These are phyloP conservation scores for Xylocopa sonorina DNA, from an alignment of 1,140 invertebrate species.

Conservation along the genomic window DNA sequence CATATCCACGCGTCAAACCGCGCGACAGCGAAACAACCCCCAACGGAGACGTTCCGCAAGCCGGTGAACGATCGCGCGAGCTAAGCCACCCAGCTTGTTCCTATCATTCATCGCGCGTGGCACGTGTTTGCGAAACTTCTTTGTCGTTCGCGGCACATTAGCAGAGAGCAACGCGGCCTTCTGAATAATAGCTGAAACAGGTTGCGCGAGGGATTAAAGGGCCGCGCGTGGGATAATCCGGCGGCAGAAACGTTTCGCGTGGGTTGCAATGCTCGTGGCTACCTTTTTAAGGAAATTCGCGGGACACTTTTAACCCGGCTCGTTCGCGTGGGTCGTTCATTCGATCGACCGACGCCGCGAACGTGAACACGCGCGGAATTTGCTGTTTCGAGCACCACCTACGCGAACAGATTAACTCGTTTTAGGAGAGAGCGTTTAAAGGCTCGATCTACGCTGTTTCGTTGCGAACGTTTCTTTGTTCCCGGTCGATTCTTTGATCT, in stretches of 20 bases:
- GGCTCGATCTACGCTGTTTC: neutral
- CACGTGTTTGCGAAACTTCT: conserved; percentile 44
- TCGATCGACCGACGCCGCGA: neutral
- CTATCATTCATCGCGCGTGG: conserved; percentile 7
- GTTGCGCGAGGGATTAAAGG: conserved; percentile 33
- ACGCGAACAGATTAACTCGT: neutral
- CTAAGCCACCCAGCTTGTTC: conserved; percentile 4
- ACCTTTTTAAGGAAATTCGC: conserved; percentile 20
- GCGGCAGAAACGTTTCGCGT: too few species aligned
- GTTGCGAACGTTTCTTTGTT: too few species aligned
- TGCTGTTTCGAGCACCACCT: neutral
- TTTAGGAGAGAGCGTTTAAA: too few species aligned
- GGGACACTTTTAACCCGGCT: conserved; percentile 23
- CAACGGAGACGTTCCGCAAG: conserved; percentile 1
- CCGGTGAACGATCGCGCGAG: conserved; percentile 9
- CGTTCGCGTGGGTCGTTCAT: neutral
- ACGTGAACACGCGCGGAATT: conserved; percentile 1
- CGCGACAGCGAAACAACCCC: neutral
- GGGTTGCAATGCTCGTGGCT: conserved; percentile 32
- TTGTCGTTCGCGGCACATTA: conserved; percentile 49
- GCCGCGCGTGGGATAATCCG: conserved; percentile 33
- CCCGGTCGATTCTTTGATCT: too few species aligned
- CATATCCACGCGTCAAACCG: neutral
- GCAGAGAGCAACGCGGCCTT: neutral
- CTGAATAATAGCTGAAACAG: conserved; percentile 50